Evolutionary conservation across 2,113 vertebrate genomes (phyloP).

Genomic region (Callorhinus ursinus): DNA sequence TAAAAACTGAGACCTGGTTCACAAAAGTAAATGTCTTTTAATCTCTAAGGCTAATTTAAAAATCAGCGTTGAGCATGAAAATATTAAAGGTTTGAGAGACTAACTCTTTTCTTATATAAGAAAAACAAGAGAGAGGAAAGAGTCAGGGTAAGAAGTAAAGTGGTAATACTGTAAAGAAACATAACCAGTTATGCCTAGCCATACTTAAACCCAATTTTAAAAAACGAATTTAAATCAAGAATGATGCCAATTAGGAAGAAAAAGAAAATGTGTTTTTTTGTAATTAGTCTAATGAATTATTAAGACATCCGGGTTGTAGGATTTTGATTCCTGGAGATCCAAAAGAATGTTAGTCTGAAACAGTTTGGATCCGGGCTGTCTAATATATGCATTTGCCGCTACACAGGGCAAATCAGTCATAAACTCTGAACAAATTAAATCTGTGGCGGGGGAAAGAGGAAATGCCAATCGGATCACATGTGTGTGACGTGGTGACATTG

Average conservation of each 20-base stretch:
- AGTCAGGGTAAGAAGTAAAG: constrained; percentile 15
- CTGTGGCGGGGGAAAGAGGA: constrained; percentile 22
- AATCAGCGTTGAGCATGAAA: constrained; percentile 31
- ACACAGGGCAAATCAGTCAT: constrained; percentile 4
- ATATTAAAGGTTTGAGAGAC: constrained; percentile 44
- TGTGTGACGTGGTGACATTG: background rate
- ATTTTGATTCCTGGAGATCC: constrained; percentile 29
- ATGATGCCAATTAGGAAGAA: constrained; percentile 3
- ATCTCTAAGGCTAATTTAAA: constrained; percentile 49
- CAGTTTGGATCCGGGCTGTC: background rate
- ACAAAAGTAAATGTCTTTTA: constrained; percentile 9
- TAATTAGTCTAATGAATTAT: constrained; percentile 36
- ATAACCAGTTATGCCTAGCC: background rate
- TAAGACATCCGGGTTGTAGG: background rate
- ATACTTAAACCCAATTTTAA: background rate
- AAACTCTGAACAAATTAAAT: constrained; percentile 48
- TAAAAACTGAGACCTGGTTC: constrained; percentile 20
- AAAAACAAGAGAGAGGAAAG: background rate
- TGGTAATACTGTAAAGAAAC: background rate
- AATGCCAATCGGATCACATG: constrained; percentile 33
- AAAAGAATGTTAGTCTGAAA: constrained; percentile 38
- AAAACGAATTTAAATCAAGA: constrained; percentile 19
- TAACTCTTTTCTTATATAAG: constrained; percentile 20
- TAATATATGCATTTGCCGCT: constrained; percentile 3
- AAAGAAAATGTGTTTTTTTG: background rate